Conservation (phyloP, 2,797 vertebrate species). For the Sarcophilus harrisii region DNA sequence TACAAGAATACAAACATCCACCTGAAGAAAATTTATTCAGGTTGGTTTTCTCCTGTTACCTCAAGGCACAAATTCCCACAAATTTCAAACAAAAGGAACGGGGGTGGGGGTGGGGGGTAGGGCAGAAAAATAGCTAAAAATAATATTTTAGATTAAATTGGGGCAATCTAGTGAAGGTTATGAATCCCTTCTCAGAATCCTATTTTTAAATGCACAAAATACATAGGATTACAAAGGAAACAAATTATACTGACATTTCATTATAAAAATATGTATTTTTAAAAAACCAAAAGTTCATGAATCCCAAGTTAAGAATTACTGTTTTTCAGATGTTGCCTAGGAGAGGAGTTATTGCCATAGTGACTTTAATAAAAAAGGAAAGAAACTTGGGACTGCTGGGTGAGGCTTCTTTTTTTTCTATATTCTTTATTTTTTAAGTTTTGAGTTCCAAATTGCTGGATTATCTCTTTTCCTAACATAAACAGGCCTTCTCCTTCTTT, state of each 20-base stretch:
- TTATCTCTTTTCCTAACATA: too few relatives aligned
- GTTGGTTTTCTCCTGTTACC: background rate
- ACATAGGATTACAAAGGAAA: background rate
- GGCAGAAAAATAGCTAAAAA: background rate
- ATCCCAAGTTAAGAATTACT: background rate
- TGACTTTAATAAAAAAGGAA: constrained; percentile 41
- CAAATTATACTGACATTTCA: background rate
- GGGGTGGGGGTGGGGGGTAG: too few relatives aligned
- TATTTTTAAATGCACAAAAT: background rate
- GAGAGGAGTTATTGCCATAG: background rate
- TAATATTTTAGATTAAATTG: background rate
- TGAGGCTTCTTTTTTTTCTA: background rate
- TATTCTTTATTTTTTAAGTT: background rate
- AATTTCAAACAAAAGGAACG: background rate
- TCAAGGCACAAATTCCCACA: constrained; percentile 17
- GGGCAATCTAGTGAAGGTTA: background rate
- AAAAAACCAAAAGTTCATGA: background rate
- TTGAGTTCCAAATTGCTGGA: background rate
- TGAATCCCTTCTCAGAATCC: background rate
- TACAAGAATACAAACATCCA: background rate
- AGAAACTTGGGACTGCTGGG: background rate
- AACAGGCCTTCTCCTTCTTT: background rate
- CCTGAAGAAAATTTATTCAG: background rate
- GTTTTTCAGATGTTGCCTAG: background rate
- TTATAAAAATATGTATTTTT: background rate